These are phyloP conservation scores for Athalia circularis DNA, from an alignment of 2,888 invertebrate genomes.

Conservation along the genomic window DNA sequence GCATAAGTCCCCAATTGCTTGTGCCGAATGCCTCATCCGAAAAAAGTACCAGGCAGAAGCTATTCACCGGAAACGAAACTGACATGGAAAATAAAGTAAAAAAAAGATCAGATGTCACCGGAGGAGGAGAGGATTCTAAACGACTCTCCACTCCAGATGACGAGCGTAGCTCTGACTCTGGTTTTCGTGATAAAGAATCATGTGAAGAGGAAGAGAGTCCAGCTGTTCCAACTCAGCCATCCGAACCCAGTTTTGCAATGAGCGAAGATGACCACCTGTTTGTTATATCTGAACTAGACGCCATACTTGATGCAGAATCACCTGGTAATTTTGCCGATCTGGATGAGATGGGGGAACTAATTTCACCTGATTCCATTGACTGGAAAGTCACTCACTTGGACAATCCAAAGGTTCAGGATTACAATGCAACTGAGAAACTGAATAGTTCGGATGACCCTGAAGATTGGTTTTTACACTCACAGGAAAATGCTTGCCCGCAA, in stretches of 20 bases:
- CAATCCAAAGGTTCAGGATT: slow-evolving; percentile 11
- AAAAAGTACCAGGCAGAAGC: slow-evolving; percentile 57
- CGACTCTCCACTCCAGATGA: slow-evolving; percentile 75
- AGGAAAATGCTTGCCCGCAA: slow-evolving; percentile 52
- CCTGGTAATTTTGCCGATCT: slow-evolving; percentile 52
- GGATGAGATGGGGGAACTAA: slow-evolving; percentile 40
- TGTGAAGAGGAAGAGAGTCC: slow-evolving; percentile 71
- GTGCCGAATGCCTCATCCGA: slow-evolving; percentile 53
- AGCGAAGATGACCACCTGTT: slow-evolving; percentile 69
- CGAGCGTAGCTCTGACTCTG: slow-evolving; percentile 75
- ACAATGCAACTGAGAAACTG: background rate
- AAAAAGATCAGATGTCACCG: slow-evolving; percentile 56
- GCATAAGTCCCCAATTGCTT: slow-evolving; percentile 50
- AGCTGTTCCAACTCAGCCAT: slow-evolving; percentile 51
- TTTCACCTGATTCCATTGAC: slow-evolving; percentile 44
- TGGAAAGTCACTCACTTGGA: slow-evolving; percentile 35
- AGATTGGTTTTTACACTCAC: slow-evolving; percentile 75
- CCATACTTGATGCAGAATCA: slow-evolving; percentile 70
- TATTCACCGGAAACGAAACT: slow-evolving; percentile 62
- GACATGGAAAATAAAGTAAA: slow-evolving; percentile 51
- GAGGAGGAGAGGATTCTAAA: slow-evolving; percentile 70
- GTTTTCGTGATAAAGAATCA: slow-evolving; percentile 74
- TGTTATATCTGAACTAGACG: slow-evolving; percentile 68
- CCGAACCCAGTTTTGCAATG: slow-evolving; percentile 48
- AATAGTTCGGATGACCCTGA: slow-evolving; percentile 64